phyloP scores from a whole-genome alignment of 1,140 invertebrate genomes.

The Cyphomyrmex costatus region DNA sequence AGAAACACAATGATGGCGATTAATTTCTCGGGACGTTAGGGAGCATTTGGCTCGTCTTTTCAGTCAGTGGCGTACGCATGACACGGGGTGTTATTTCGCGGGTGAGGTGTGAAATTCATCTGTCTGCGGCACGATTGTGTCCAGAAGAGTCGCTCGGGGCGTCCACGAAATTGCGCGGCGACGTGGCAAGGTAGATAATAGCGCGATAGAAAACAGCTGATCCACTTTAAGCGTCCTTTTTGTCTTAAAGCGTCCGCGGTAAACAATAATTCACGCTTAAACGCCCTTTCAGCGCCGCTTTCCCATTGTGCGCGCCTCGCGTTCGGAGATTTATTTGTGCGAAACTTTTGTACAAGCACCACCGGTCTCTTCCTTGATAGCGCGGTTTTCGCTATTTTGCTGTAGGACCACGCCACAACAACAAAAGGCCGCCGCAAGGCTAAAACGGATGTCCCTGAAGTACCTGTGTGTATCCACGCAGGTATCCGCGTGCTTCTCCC shows the following conservation, averaged over 20 bases:
- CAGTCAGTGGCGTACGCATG: neutral
- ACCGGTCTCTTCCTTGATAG: constrained; percentile 71
- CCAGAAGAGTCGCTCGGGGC: constrained; percentile 37
- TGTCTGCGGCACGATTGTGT: constrained; percentile 61
- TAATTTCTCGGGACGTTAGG: constrained; percentile 39
- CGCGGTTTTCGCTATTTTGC: constrained; percentile 71
- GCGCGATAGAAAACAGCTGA: constrained; percentile 74
- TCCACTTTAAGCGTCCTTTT: constrained; percentile 77
- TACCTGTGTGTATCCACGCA: constrained; percentile 66
- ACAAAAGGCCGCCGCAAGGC: constrained; percentile 65
- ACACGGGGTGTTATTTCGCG: constrained; percentile 27
- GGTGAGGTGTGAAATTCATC: constrained; percentile 11
- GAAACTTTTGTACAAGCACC: constrained; percentile 74
- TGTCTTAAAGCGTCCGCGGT: constrained; percentile 73
- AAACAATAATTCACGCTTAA: constrained; percentile 79
- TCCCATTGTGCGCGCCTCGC: constrained; percentile 76
- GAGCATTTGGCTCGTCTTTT: constrained; percentile 33
- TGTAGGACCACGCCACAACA: constrained; percentile 62
- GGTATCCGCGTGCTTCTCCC: neutral
- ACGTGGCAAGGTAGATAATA: constrained; percentile 39
- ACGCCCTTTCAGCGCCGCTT: constrained; percentile 74
- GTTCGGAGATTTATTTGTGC: constrained; percentile 76
- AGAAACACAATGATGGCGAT: constrained; percentile 4
- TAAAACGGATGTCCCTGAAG: constrained; percentile 67
- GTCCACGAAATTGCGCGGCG: constrained; percentile 46